A percentile compares a stretch with the other conserved stretches of the same genome.
Conservation (phyloP, 2,113 vertebrate genomes). For the Orientallactaga bullata region DNA sequence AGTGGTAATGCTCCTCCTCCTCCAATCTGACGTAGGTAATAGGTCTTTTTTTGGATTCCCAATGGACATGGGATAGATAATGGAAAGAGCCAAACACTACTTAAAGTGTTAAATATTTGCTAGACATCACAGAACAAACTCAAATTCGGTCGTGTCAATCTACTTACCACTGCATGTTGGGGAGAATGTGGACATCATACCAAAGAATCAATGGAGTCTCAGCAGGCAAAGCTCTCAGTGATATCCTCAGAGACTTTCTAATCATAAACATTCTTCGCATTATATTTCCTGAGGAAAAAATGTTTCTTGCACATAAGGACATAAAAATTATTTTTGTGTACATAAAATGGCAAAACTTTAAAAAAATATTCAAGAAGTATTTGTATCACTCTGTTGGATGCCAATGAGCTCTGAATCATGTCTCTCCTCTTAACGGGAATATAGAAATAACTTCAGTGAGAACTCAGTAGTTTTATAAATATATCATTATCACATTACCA, state of each 20-base stretch:
- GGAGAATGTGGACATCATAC: neutral
- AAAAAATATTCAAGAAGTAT: neutral
- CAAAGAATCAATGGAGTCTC: neutral
- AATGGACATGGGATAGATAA: rapidly evolving
- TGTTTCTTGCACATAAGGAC: neutral
- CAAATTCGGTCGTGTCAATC: neutral
- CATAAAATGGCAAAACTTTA: neutral
- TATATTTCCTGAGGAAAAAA: neutral
- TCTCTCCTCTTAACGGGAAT: neutral
- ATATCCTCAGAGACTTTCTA: neutral
- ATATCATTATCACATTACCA: neutral
- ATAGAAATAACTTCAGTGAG: neutral
- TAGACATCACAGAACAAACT: neutral
- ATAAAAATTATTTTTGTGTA: neutral
- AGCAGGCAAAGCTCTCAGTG: neutral
- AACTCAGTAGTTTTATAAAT: neutral
- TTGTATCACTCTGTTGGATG: neutral
- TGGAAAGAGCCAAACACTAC: neutral
- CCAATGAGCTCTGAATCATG: neutral
- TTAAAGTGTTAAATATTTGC: neutral
- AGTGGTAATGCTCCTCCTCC: neutral
- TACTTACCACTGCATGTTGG: neutral
- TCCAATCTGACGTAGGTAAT: neutral
- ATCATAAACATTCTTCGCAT: neutral
- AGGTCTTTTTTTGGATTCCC: neutral